phyloP scores from a whole-genome alignment of 2,113 vertebrate species.

The Phalacrocorax pelagicus region DNA sequence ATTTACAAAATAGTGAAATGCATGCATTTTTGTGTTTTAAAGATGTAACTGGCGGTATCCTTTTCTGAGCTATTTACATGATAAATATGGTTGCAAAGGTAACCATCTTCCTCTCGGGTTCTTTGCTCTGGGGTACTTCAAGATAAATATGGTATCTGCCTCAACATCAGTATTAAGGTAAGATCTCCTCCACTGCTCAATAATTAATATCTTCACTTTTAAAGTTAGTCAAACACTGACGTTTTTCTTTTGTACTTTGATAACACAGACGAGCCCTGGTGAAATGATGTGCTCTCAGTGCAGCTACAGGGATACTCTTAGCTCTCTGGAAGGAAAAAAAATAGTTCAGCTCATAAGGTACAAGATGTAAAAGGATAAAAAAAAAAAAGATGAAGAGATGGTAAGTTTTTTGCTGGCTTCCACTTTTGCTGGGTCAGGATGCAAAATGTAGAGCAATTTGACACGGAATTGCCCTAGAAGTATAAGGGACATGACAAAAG shows the following conservation, averaged over 20 bases:
- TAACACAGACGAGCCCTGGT: neutral
- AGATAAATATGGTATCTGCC: conserved; percentile 68
- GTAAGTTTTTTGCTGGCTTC: neutral
- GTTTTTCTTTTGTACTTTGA: neutral
- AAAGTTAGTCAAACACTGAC: conserved; percentile 26
- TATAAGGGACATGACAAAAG: conserved; percentile 56
- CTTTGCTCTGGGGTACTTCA: conserved; percentile 69
- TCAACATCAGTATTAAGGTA: conserved; percentile 39
- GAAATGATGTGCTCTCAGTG: neutral
- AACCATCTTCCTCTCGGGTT: conserved; percentile 53
- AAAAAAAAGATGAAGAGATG: neutral
- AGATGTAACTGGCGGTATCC: conserved; percentile 79
- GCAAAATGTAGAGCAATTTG: conserved; percentile 58
- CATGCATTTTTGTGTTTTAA: conserved; percentile 80
- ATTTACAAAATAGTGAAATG: conserved; percentile 94
- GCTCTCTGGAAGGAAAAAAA: neutral
- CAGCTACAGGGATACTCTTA: neutral
- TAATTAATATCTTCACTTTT: conserved; percentile 55
- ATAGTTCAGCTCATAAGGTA: neutral
- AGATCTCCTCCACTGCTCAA: neutral
- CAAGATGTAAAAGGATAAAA: neutral
- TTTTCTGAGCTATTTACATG: conserved; percentile 71
- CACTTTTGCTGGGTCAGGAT: conserved; percentile 13
- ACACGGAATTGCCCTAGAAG: conserved; percentile 49
- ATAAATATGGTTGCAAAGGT: conserved; percentile 73